Conservation (phyloP, 37 sponge, comb jelly and placozoan genomes). For the Cladorhizidae sp. region DNA sequence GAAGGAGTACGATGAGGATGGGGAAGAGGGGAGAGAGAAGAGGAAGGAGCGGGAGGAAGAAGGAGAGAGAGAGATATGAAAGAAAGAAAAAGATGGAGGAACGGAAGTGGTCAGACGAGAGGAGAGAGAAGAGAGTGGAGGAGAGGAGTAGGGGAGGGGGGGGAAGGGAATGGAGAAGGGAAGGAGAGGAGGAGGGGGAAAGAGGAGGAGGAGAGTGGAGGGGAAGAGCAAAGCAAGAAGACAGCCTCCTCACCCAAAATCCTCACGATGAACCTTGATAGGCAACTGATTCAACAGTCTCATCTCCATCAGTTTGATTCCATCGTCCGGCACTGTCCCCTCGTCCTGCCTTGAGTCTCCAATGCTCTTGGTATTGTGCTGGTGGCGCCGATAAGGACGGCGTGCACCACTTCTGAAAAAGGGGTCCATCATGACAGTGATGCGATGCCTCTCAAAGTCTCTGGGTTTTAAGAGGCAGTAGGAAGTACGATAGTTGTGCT, state of each 20-base stretch:
- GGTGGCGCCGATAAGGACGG: background rate
- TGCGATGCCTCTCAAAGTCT: background rate
- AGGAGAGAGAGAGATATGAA: too few species aligned
- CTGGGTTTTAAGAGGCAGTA: background rate
- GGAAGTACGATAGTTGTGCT: background rate
- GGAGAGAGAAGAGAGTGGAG: too few species aligned
- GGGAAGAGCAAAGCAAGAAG: too few species aligned
- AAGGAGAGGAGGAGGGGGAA: too few species aligned
- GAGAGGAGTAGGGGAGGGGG: too few species aligned
- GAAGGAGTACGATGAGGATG: background rate
- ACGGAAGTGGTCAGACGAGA: background rate
- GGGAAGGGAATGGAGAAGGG: too few species aligned
- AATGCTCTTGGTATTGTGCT: background rate
- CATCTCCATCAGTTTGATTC: constrained; percentile 4
- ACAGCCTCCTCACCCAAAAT: constrained; percentile 48
- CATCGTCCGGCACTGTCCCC: background rate
- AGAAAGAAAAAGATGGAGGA: too few species aligned
- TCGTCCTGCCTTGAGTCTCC: background rate
- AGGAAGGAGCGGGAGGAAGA: too few species aligned
- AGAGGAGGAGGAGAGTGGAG: too few species aligned
- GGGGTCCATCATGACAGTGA: constrained; percentile 1
- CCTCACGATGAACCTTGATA: background rate
- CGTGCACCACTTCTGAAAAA: background rate
- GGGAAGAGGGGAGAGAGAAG: background rate
- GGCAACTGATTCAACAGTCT: background rate